A percentile compares a stretch with the other conserved stretches of the same genome.
Conservation (phyloP, 2,797 vertebrate genomes). For the Tokudaia tokunoshimensis region DNA sequence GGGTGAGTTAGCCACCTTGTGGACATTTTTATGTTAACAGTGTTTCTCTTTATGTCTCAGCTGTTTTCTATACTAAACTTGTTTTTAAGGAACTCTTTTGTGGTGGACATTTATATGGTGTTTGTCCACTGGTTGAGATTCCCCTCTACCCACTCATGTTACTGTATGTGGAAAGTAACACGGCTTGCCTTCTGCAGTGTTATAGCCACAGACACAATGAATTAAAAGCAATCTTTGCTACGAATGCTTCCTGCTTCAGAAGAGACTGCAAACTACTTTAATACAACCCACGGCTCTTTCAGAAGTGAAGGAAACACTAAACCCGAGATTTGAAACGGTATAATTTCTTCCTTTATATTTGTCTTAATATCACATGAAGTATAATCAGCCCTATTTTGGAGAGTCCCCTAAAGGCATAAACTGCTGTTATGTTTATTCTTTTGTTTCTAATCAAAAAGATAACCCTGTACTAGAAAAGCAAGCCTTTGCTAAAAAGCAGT, state of each 20-base stretch:
- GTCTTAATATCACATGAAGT: background rate
- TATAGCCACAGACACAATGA: background rate
- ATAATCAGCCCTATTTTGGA: background rate
- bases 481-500: background rate
- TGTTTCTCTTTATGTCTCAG: background rate
- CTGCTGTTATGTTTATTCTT: background rate
- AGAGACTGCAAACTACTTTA: background rate
- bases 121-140: background rate
- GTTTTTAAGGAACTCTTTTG: background rate
- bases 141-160: background rate
- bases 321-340: background rate
- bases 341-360: background rate
- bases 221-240: background rate
- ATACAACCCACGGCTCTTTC: background rate
- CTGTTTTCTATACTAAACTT: background rate
- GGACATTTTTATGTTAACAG: background rate
- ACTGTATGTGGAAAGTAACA: background rate
- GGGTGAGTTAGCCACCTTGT: background rate
- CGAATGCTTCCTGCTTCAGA: background rate
- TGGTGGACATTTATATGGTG: background rate
- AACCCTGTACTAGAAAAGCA: background rate
- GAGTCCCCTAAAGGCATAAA: background rate
- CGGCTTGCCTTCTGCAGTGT: background rate
- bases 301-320: conserved; percentile 24
- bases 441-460: background rate